phyloP scores from a whole-genome alignment of 2,888 invertebrate species.

The Sinopyrophorus schimmeli region DNA sequence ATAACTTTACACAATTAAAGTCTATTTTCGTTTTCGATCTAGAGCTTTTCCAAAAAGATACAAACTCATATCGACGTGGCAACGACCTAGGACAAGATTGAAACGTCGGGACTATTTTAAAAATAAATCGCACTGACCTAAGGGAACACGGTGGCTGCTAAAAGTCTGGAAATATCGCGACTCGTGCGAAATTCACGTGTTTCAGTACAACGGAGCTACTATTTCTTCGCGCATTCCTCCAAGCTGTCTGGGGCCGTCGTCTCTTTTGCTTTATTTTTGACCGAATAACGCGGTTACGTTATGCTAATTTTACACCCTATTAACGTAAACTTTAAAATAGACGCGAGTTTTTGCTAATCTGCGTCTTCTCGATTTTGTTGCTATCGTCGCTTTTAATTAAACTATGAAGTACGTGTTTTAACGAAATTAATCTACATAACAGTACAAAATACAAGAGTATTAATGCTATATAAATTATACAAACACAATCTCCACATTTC shows the following conservation, averaged over 20 bases:
- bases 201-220: constrained; percentile 8
- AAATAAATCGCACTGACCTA: constrained; percentile 32
- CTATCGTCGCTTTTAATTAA: no score
- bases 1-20: constrained; percentile 15
- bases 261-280: constrained; percentile 11
- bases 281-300: constrained; percentile 15
- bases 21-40: constrained; percentile 14
- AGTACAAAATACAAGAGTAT: constrained; percentile 9
- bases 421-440: no score
- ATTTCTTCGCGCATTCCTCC: constrained; percentile 19
- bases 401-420: no score
- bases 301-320: constrained; percentile 17
- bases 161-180: constrained; percentile 21
- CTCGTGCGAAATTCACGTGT: constrained; percentile 11
- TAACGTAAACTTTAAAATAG: constrained; percentile 10
- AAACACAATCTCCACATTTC: constrained; percentile 13
- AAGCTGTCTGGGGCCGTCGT: constrained; percentile 19
- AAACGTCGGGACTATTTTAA: constrained; percentile 24
- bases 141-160: constrained; percentile 17
- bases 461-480: constrained; percentile 15
- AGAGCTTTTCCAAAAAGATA: constrained; percentile 26
- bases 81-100: constrained; percentile 29
- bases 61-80: constrained; percentile 24
- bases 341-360: not conserved
- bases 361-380: not conserved